Conservation (phyloP, 1,140 invertebrate species). For the Eriosoma lanigerum region DNA sequence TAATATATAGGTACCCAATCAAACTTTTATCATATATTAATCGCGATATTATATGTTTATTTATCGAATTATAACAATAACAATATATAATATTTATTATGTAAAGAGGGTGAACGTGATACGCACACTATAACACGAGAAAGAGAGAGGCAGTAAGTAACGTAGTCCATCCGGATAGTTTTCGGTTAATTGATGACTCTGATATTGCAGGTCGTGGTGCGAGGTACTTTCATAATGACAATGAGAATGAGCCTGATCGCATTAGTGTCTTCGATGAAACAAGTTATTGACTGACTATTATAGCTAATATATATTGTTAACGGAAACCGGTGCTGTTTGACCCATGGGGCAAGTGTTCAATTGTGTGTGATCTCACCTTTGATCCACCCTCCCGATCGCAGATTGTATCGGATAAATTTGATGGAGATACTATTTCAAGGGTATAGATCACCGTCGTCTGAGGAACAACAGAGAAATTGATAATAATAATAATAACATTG, state of each 20-base stretch:
- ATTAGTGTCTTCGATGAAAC: constrained; percentile 42
- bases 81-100: too few species aligned
- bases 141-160: neutral
- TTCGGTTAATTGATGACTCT: constrained; percentile 45
- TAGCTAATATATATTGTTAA: neutral
- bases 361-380: constrained; percentile 18
- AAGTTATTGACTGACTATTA: constrained; percentile 39
- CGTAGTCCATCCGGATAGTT: neutral
- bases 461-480: neutral
- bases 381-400: neutral
- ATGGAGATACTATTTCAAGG: neutral
- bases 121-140: too few species aligned
- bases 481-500: constrained; percentile 33
- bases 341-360: constrained; percentile 40
- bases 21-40: too few species aligned
- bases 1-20: too few species aligned
- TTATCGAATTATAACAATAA: neutral
- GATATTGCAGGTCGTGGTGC: neutral
- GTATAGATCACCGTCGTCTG: neutral
- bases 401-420: too few species aligned
- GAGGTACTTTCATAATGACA: constrained; percentile 28
- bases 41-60: too few species aligned
- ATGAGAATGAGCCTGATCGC: constrained; percentile 42
- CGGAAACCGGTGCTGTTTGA: constrained; percentile 16
- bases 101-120: too few species aligned